Conservation (phyloP, 2,113 vertebrate species). For the Mastomys natalensis region DNA sequence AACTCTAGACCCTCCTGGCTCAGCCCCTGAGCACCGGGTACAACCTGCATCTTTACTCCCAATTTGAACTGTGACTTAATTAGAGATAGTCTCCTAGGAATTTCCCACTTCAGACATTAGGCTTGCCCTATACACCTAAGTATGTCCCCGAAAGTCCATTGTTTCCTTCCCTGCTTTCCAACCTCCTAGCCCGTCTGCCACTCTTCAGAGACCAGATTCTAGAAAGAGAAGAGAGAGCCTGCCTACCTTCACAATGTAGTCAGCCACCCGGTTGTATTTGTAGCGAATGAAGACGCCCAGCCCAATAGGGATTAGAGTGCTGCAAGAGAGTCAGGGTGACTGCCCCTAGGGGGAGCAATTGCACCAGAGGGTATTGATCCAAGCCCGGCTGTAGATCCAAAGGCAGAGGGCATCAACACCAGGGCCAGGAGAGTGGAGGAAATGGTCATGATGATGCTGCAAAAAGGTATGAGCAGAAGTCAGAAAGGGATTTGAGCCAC, state of each 20-base stretch:
- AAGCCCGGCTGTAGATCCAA: slow-evolving; percentile 97
- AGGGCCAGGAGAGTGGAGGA: slow-evolving; percentile 96
- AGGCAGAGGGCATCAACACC: slow-evolving; percentile 97
- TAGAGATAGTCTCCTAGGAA: neutral
- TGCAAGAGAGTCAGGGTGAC: slow-evolving; percentile 96
- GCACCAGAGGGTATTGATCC: slow-evolving; percentile 97
- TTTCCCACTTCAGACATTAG: neutral
- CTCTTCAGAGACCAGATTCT: neutral
- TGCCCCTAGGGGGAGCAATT: slow-evolving; percentile 94
- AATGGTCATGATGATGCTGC: slow-evolving; percentile 98
- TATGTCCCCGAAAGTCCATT: neutral
- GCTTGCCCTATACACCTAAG: neutral
- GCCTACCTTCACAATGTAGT: slow-evolving; percentile 95
- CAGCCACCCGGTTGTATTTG: slow-evolving; percentile 90
- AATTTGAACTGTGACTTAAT: neutral
- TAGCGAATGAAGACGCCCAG: slow-evolving; percentile 93
- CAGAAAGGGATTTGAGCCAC: neutral
- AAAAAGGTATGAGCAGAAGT: neutral
- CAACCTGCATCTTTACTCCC: neutral
- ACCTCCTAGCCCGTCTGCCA: neutral
- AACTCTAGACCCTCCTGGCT: neutral
- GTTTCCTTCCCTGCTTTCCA: neutral
- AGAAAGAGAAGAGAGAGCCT: slow-evolving; percentile 19
- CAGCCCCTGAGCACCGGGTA: neutral
- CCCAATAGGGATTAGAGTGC: slow-evolving; percentile 96